A percentile compares a stretch with the other conserved stretches of the same genome.
Evolutionary conservation across 2,113 vertebrate genomes (phyloP).

Genomic region (Salvator merianae): DNA sequence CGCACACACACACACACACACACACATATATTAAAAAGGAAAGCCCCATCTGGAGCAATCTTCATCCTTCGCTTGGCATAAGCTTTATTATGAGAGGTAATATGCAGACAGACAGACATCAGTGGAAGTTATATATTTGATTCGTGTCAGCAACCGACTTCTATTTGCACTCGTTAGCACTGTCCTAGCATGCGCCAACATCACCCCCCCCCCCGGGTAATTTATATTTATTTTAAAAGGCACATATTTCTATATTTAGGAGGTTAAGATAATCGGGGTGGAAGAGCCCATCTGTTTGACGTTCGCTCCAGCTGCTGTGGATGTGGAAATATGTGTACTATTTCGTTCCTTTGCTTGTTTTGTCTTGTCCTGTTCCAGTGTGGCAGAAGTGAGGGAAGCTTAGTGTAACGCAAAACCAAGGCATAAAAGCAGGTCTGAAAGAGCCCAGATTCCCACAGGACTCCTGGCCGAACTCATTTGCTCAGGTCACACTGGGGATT

Average conservation of each 20-base stretch:
- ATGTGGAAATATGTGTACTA: slow-evolving; percentile 73
- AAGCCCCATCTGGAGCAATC: slow-evolving; percentile 2
- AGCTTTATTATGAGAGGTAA: slow-evolving; percentile 31
- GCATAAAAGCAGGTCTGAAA: slow-evolving; percentile 22
- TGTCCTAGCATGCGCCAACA: slow-evolving; percentile 76
- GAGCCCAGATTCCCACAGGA: background rate
- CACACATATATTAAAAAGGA: slow-evolving; percentile 13
- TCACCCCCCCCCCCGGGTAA: slow-evolving; percentile 81
- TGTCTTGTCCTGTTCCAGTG: slow-evolving; percentile 54
- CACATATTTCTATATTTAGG: slow-evolving; percentile 85
- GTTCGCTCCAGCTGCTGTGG: slow-evolving; percentile 79
- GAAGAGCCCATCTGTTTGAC: slow-evolving; percentile 86
- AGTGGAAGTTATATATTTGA: slow-evolving; percentile 57
- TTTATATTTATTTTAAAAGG: slow-evolving; percentile 77
- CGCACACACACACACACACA: background rate
- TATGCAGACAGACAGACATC: slow-evolving; percentile 40
- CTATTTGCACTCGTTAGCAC: slow-evolving; percentile 80
- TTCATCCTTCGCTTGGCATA: slow-evolving; percentile 24
- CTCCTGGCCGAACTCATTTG: background rate
- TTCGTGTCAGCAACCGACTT: slow-evolving; percentile 76
- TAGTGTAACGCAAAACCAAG: background rate
- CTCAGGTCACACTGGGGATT: background rate
- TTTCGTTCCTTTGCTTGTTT: slow-evolving; percentile 65
- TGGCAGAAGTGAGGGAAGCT: slow-evolving; percentile 26
- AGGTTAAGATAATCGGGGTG: slow-evolving; percentile 82